These are phyloP conservation scores for Muricea muricata DNA, from an alignment of 92 coral and sea anemone genomes.

Conservation along the genomic window DNA sequence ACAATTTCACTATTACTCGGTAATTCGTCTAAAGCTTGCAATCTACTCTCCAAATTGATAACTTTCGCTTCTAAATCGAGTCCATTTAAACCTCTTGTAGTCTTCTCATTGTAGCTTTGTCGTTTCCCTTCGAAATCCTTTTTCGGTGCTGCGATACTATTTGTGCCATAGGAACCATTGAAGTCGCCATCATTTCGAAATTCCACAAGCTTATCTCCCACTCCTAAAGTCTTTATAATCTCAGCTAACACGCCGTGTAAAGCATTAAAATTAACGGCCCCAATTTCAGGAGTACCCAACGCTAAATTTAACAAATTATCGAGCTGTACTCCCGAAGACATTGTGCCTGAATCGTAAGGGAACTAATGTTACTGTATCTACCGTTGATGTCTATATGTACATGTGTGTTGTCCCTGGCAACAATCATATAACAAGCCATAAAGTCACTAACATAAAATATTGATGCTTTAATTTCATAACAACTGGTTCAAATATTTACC, in stretches of 20 bases:
- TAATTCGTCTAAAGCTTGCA: constrained; percentile 82
- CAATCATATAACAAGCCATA: background rate
- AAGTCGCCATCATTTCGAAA: constrained; percentile 50
- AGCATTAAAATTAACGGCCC: constrained; percentile 95
- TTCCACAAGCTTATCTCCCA: constrained; percentile 81
- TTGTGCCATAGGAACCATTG: constrained; percentile 62
- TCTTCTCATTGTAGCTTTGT: constrained; percentile 24
- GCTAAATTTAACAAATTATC: constrained; percentile 85
- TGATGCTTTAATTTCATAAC: background rate
- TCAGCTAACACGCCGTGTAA: constrained; percentile 92
- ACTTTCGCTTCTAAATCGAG: constrained; percentile 82
- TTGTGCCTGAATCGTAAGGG: background rate
- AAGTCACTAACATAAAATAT: background rate
- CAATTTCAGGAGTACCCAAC: constrained; percentile 91
- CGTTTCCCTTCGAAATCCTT: constrained; percentile 36
- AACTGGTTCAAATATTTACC: background rate
- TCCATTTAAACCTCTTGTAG: constrained; percentile 6
- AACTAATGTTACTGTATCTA: background rate
- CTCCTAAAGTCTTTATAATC: constrained; percentile 86
- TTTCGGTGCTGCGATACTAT: constrained; percentile 50
- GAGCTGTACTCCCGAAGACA: constrained; percentile 84
- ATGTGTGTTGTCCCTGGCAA: constrained; percentile 9
- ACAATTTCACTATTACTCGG: constrained; percentile 88
- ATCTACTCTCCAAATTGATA: constrained; percentile 75
- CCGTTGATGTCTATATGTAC: too few relatives aligned